Conservation (phyloP, 1,140 invertebrate genomes). For the Aphelinus atriplicis region DNA sequence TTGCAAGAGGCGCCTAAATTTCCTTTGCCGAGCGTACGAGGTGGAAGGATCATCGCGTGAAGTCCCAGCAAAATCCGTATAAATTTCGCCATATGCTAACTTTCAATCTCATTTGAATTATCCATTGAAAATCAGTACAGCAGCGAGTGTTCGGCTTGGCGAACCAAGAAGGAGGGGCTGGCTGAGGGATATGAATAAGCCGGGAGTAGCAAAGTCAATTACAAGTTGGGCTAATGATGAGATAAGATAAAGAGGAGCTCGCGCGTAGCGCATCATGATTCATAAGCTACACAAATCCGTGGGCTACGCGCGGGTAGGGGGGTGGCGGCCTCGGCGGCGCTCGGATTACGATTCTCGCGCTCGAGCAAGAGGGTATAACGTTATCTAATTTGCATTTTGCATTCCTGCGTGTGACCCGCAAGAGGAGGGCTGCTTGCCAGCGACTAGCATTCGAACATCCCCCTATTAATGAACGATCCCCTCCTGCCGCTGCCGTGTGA, state of each 20-base stretch:
- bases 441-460: conserved; percentile 19
- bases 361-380: background rate
- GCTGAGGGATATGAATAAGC: conserved; percentile 6
- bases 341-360: conserved; percentile 23
- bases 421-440: background rate
- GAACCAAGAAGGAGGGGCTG: background rate
- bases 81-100: no score
- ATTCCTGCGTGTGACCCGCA: conserved; percentile 21
- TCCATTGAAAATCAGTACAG: no score
- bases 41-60: no score
- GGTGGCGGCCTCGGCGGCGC: no score
- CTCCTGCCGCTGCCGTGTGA: background rate
- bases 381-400: conserved; percentile 28
- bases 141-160: no score
- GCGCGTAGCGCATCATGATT: conserved; percentile 16
- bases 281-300: conserved; percentile 27
- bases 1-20: no score
- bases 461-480: conserved; percentile 22
- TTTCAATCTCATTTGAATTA: no score
- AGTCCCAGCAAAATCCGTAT: no score
- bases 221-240: conserved; percentile 25
- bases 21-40: no score
- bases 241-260: conserved; percentile 14
- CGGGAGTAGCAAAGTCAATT: conserved; percentile 13
- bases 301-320: background rate